phyloP scores from a whole-genome alignment of 35 echinoderm and acorn worm genomes.

The Amphiura filiformis region DNA sequence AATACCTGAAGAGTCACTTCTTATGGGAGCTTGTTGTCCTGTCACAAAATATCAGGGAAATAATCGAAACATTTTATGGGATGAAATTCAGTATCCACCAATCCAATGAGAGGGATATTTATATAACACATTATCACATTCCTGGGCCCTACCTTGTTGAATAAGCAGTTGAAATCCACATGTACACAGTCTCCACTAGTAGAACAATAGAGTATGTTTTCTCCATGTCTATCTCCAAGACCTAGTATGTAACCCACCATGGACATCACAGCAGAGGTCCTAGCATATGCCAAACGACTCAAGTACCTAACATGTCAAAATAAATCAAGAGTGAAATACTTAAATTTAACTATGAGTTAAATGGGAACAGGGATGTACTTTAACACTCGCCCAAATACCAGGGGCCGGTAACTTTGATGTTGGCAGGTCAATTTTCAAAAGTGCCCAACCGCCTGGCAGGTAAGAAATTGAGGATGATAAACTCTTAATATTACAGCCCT shows the following conservation, averaged over 20 bases:
- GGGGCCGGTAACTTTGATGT: neutral
- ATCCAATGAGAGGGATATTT: neutral
- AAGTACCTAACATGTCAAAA: slow-evolving; percentile 57
- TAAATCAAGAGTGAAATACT: neutral
- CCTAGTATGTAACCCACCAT: slow-evolving; percentile 99
- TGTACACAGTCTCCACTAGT: slow-evolving; percentile 94
- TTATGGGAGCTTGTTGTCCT: neutral
- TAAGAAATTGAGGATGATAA: too few relatives aligned
- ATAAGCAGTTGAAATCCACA: slow-evolving; percentile 99
- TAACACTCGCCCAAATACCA: neutral
- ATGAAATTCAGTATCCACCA: too few relatives aligned
- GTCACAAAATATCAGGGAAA: too few relatives aligned
- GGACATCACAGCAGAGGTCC: slow-evolving; percentile 89
- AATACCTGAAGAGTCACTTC: too few relatives aligned
- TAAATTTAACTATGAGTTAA: neutral
- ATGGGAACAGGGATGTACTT: neutral
- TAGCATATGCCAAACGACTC: slow-evolving; percentile 88
- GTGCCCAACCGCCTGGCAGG: too few relatives aligned
- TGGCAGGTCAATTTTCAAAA: too few relatives aligned
- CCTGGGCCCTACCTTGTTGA: slow-evolving; percentile 78
- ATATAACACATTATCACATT: neutral
- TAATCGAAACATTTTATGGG: neutral
- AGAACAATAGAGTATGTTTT: slow-evolving; percentile 93
- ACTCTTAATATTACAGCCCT: too few relatives aligned
- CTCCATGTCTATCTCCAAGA: slow-evolving; percentile 97